Conservation (phyloP, 2,797 vertebrate species). For the Hozukius guyotensis region DNA sequence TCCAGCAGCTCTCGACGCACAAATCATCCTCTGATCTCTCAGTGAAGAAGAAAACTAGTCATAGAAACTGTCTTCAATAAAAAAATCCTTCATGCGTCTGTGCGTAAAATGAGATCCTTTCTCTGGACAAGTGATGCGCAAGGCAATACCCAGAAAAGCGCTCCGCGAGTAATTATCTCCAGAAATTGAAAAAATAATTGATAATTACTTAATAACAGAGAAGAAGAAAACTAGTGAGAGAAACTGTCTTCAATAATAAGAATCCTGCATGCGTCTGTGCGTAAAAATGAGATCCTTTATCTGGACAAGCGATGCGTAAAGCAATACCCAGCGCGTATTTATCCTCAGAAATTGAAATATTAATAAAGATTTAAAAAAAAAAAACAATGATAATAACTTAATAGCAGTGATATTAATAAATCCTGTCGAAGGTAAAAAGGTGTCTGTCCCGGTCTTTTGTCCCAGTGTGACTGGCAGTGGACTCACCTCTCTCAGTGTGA, state of each 20-base stretch:
- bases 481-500: constrained; percentile 1
- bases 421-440: not conserved
- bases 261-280: no score
- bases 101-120: not conserved
- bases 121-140: not conserved
- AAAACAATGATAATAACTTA: not conserved
- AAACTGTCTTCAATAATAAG: no score
- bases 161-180: not conserved
- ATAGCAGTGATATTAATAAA: not conserved
- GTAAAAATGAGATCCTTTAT: no score
- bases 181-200: not conserved
- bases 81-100: not conserved
- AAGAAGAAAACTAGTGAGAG: no score
- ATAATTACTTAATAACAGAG: no score
- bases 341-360: no score
- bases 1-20: not conserved
- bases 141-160: not conserved
- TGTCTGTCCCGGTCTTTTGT: not conserved
- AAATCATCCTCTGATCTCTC: not conserved
- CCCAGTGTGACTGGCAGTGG: not conserved
- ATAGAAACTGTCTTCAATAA: not conserved
- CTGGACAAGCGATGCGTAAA: no score
- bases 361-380: no score
- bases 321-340: no score
- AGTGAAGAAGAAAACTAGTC: rapidly evolving